Percentiles rank a stretch among this genome's conserved stretches.
Evolutionary conservation across 2,113 vertebrate species (phyloP).

Genomic region (Lutjanus erythropterus): DNA sequence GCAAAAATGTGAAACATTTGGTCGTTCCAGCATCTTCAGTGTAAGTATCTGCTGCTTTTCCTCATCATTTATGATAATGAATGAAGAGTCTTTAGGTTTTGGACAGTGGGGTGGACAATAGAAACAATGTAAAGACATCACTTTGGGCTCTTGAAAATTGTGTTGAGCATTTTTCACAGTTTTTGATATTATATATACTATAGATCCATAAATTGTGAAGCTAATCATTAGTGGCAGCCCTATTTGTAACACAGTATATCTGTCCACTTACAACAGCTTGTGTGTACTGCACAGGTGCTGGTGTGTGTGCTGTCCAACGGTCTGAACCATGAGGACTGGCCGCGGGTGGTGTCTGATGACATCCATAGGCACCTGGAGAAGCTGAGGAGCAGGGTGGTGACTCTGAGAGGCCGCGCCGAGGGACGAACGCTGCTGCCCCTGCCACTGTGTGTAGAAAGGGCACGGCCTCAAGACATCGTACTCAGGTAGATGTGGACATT

Average conservation of each 20-base stretch:
- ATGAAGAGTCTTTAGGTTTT: too few relatives aligned
- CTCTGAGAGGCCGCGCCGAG: constrained; percentile 76
- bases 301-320: constrained; percentile 79
- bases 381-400: constrained; percentile 75
- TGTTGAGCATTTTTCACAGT: too few relatives aligned
- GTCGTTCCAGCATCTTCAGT: too few relatives aligned
- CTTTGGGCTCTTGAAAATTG: too few relatives aligned
- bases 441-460: constrained; percentile 62
- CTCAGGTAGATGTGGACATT: constrained; percentile 53
- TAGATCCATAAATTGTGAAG: too few relatives aligned
- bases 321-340: constrained; percentile 81
- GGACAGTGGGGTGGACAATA: too few relatives aligned
- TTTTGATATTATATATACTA: too few relatives aligned
- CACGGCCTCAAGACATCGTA: constrained; percentile 44
- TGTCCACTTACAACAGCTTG: not conserved
- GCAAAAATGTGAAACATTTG: too few relatives aligned
- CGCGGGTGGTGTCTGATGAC: constrained; percentile 77
- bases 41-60: too few relatives aligned
- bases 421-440: constrained; percentile 78
- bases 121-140: too few relatives aligned
- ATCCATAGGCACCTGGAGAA: constrained; percentile 77
- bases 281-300: constrained; percentile 67
- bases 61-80: too few relatives aligned
- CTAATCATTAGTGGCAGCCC: too few relatives aligned
- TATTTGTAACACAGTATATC: not conserved